phyloP scores from a whole-genome alignment of 92 coral and sea anemone species.

The Epizoanthus stellaris region DNA sequence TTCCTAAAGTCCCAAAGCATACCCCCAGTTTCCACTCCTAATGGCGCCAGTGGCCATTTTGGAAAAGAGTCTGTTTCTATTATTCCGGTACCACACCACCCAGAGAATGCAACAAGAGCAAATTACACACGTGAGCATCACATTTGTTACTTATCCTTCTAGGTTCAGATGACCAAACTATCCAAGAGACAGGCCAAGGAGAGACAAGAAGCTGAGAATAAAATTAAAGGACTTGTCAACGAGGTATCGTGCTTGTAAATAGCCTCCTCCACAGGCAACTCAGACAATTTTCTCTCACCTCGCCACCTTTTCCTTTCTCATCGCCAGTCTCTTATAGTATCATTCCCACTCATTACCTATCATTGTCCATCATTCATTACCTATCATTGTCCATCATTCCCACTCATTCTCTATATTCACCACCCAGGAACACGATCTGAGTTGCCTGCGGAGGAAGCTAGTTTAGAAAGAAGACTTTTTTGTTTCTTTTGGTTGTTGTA shows the following conservation, averaged over 20 bases:
- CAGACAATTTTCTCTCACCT: neutral
- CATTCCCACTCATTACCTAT: neutral
- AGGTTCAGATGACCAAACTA: conserved; percentile 42
- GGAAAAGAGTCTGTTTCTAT: neutral
- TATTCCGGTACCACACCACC: neutral
- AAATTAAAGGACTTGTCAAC: conserved; percentile 76
- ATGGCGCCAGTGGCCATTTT: neutral
- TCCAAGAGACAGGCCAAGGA: conserved; percentile 73
- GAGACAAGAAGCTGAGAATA: conserved; percentile 81
- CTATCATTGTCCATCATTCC: neutral
- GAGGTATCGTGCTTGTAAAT: conserved; percentile 53
- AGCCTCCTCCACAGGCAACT: neutral
- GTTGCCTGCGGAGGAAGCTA: neutral
- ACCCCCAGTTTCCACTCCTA: neutral
- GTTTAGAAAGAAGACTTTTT: no score
- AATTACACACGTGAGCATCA: neutral
- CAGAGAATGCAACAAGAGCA: no score
- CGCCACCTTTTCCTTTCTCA: neutral
- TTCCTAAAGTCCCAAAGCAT: no score
- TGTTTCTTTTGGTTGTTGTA: no score
- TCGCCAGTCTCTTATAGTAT: neutral
- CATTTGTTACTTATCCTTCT: neutral
- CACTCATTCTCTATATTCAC: no score
- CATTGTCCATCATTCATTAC: neutral
- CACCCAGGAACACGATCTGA: neutral